Evolutionary conservation across 2,888 invertebrate genomes (phyloP).

Genomic region (Aleiodes alternator): DNA sequence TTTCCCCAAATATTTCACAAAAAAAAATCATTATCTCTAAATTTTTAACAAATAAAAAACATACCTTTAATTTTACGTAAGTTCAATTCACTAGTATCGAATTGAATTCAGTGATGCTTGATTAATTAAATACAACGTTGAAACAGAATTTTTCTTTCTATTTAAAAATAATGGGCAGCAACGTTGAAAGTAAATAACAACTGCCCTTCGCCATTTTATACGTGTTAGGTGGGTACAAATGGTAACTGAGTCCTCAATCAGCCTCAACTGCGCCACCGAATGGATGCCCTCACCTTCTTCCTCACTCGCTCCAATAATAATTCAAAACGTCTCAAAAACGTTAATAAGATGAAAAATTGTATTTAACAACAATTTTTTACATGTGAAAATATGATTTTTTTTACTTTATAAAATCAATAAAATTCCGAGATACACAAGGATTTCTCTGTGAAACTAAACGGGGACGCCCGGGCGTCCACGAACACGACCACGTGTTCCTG

Average conservation of each 20-base stretch:
- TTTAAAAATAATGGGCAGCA: slow-evolving; percentile 32
- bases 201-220: slow-evolving; percentile 66
- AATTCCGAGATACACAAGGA: not conserved
- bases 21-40: too few relatives aligned
- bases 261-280: slow-evolving; percentile 41
- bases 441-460: too few relatives aligned
- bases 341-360: not conserved
- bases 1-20: not conserved
- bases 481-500: slow-evolving; percentile 29
- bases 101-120: too few relatives aligned
- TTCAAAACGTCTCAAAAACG: too few relatives aligned
- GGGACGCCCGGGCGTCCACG: slow-evolving; percentile 8
- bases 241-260: not conserved
- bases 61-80: too few relatives aligned
- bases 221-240: slow-evolving; percentile 39
- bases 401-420: not conserved
- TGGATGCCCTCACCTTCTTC: slow-evolving; percentile 28
- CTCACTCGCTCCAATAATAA: not conserved
- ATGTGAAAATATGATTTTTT: not conserved
- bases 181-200: slow-evolving; percentile 64
- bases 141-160: too few relatives aligned
- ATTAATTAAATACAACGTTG: not conserved
- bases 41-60: too few relatives aligned
- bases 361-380: not conserved
- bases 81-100: too few relatives aligned